Conservation (phyloP, 2,888 invertebrate genomes). For the Volucella zonaria region DNA sequence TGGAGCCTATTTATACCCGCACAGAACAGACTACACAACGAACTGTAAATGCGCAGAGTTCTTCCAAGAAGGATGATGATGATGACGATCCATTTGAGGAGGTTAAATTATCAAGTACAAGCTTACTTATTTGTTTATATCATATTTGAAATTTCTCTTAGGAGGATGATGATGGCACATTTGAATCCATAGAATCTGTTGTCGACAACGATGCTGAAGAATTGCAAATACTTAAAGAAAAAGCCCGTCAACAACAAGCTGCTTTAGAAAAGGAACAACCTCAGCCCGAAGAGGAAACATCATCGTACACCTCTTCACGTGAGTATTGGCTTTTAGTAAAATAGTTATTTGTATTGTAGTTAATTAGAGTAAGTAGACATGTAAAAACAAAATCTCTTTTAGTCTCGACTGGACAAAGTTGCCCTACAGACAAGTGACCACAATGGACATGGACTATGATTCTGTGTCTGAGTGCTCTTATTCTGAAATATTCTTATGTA, state of each 20-base stretch:
- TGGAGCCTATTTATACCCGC: constrained; percentile 70
- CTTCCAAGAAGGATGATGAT: constrained; percentile 73
- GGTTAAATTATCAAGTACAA: constrained; percentile 78
- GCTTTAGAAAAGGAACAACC: constrained; percentile 74
- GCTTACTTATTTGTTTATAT: background rate
- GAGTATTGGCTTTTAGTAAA: constrained; percentile 75
- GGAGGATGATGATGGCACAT: constrained; percentile 80
- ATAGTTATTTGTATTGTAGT: constrained; percentile 3
- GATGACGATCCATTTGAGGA: constrained; percentile 83
- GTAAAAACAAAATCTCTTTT: no score
- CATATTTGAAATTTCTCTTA: constrained; percentile 31
- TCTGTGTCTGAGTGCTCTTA: no score
- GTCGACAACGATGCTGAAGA: constrained; percentile 81
- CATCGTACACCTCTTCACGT: constrained; percentile 80
- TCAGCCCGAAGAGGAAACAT: constrained; percentile 75
- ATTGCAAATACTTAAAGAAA: constrained; percentile 77
- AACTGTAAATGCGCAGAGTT: constrained; percentile 60
- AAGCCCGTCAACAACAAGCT: constrained; percentile 78
- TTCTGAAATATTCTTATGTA: no score
- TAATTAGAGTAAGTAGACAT: background rate
- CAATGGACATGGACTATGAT: no score
- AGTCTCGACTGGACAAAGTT: no score
- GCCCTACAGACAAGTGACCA: no score
- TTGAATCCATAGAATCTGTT: constrained; percentile 81
- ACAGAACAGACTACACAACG: constrained; percentile 74